Conservation (phyloP, 2,888 invertebrate genomes). For the Keiferia lycopersicella region DNA sequence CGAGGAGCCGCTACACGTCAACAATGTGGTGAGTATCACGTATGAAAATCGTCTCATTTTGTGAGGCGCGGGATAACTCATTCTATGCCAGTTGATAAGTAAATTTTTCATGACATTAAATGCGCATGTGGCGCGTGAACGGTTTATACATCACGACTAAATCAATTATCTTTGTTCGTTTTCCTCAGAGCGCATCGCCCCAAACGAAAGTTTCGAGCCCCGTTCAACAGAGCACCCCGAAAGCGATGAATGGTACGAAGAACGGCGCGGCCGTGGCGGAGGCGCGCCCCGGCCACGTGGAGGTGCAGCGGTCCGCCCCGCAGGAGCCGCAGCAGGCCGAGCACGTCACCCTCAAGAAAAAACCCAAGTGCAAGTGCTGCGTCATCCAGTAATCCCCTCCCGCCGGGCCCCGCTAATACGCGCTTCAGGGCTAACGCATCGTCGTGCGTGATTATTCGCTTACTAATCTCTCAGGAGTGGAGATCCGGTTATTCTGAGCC, state of each 20-base stretch:
- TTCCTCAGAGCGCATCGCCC: conserved; percentile 53
- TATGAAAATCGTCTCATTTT: no score
- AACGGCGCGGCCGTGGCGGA: conserved; percentile 66
- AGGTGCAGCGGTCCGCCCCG: conserved; percentile 88
- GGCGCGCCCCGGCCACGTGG: conserved; percentile 71
- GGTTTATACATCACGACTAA: no score
- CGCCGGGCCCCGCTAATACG: not conserved
- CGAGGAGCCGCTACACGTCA: conserved; percentile 67
- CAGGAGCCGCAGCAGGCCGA: conserved; percentile 92
- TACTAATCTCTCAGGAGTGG: no score
- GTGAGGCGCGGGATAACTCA: no score
- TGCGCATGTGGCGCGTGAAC: no score
- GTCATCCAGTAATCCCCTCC: conserved; percentile 88
- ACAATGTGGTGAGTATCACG: conserved; percentile 62
- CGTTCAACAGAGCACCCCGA: conserved; percentile 61
- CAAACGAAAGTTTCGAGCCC: conserved; percentile 62
- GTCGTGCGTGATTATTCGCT: no score
- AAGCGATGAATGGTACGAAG: conserved; percentile 75
- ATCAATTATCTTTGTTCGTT: not conserved
- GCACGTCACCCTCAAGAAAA: conserved; percentile 96
- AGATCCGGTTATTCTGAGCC: no score
- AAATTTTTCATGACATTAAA: no score
- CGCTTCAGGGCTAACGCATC: conserved; percentile 30
- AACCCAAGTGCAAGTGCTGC: conserved; percentile 97
- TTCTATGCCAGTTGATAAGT: no score